Evolutionary conservation across 2,113 vertebrate genomes (phyloP).

Genomic region (Paramisgurnus dabryanus): DNA sequence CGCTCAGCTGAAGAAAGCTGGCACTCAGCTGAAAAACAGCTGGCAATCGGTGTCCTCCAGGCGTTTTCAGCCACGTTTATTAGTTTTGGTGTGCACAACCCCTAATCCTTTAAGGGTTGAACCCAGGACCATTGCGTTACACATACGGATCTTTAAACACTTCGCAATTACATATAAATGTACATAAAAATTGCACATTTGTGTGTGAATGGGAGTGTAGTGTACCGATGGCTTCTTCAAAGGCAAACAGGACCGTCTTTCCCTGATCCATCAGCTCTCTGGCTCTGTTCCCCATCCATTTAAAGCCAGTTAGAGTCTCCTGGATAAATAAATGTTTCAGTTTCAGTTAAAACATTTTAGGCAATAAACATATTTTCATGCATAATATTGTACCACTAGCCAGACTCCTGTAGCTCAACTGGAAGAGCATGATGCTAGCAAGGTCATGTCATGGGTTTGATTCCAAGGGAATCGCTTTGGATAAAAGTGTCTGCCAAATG

Average conservation of each 20-base stretch:
- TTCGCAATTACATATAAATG: not conserved
- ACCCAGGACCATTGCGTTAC: too few relatives aligned
- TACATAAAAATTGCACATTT: not conserved
- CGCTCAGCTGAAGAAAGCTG: too few relatives aligned
- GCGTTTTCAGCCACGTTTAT: too few relatives aligned
- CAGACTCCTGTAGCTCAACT: too few relatives aligned
- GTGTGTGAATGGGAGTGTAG: not conserved
- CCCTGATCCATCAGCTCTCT: conserved; percentile 87
- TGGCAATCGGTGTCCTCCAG: too few relatives aligned
- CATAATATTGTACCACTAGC: not conserved
- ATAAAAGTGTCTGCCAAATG: not conserved
- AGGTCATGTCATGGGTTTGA: too few relatives aligned
- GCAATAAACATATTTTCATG: not conserved
- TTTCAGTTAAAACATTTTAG: not conserved
- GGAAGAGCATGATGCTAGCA: not conserved
- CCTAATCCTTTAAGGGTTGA: too few relatives aligned
- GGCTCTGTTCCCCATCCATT: conserved; percentile 98
- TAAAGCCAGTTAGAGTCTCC: conserved; percentile 98
- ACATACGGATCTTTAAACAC: not conserved
- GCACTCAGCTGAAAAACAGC: too few relatives aligned
- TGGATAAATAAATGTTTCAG: conserved; percentile 53
- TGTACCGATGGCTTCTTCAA: conserved; percentile 97
- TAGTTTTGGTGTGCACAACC: too few relatives aligned
- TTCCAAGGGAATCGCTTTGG: not conserved
- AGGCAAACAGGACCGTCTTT: conserved; percentile 93